Base-by-base conservation (phyloP, 2,888 invertebrate species). In the Dione vanillae region DNA sequence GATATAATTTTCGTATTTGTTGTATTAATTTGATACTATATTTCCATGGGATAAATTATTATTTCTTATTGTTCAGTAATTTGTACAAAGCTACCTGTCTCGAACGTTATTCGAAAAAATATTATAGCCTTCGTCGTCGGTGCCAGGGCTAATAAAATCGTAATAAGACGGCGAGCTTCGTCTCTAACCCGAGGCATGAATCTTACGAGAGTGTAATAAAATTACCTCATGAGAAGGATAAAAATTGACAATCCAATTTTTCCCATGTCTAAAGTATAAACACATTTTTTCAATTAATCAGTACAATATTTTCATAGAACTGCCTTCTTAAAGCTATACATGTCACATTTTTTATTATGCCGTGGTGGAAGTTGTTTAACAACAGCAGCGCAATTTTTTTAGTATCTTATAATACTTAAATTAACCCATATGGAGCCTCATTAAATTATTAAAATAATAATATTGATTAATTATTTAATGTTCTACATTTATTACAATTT, bases 141-240 rank as follows among this genome's bases (percentile, higher is more conserved):
- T 82, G 82, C 81, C 79, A 78, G 74, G 77, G 79, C 83, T 89
- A 89, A 88, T 91, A 91, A 91, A 92, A 91, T 85, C 82, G 90
- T 88, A 91, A 91, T 91, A 90, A 90, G 84, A 83, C 79, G 83
- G 79, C 80, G 82, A 79, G 82, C 79, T 80, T 78, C 79, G 76
- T 79, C 77, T 77, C 80, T 78, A 80, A 84, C 86, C 84, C 77
- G 81, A 74, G 86, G 85, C 86, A 82, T 79, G 85, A 89, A 88
- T 89, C 88, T 88, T 81, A 80, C 83, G 82, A 78, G 79, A 78
- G 73, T 77, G 84, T 88, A 91, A 92, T 90, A 91, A 90, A 89
- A 91, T 91, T 91, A 91, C 85, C 85, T 85, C 86, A 82, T 78
- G 85, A 84, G 84, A 78, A 82, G 81, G 84, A 85, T 85, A 84